Base-by-base conservation (phyloP, 2,888 invertebrate genomes). In the Salpingus planirostris region DNA sequence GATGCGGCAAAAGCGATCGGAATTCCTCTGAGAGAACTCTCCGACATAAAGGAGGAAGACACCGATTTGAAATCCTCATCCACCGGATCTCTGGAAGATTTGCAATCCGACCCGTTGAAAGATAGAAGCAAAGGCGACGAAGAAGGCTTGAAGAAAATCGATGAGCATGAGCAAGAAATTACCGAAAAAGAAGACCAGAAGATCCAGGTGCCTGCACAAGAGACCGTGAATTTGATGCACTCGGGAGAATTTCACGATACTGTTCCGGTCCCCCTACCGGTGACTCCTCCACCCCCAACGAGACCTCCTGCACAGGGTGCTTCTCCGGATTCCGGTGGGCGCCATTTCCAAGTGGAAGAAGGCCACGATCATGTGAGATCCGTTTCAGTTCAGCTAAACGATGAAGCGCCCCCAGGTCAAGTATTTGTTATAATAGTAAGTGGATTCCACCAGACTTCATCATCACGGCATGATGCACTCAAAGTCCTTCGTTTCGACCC, bases 171-270 rank as follows among this genome's bases (percentile, higher is more conserved):
- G 3, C 22, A 4, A 21, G 3, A 24, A 24, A 23, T 23, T 5
- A 7, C 24, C 24, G 10, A 23, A 23, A n/a, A 23, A 5, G 12
- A 13, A 26, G 26, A 13, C 7, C 12, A 13, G 14, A 23, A 24
- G n/a, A 18, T 18, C 18, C 18, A 18, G 18, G 18, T 18, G 18
- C 18, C 8, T 6, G 8, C 5, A 5, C 5, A 5, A 5, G 14
- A 31, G 1, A 23, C 31, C 10, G 40, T 55, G 3, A 59, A 55
- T 36, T 54, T 73, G 36, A 42, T 67, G 36, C 69, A 71, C 51
- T 67, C 68, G n/a, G 66, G 72, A 21, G 73, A 74, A 51, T 68
- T 70, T 42, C 73, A 73, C 46, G 73, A 74, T 45, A 54, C 64
- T 24, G 31, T 31, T 15, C 15, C 38, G 13, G 25, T 32, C 2